Evolutionary conservation across 2,113 vertebrate genomes (phyloP).

Genomic region (Charina bottae): DNA sequence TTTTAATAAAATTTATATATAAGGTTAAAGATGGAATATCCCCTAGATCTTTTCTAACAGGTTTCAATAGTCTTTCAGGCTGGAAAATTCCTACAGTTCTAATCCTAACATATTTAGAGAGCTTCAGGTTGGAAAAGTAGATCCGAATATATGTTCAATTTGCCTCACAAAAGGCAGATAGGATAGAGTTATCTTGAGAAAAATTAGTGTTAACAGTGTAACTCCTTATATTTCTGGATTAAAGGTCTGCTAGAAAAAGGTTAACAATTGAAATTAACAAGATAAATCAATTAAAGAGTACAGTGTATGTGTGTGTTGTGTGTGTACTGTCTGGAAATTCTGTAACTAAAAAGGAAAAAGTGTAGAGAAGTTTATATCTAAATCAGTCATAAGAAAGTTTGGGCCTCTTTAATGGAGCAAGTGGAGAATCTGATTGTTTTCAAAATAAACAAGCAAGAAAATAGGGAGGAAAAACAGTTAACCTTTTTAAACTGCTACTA

Average conservation of each 20-base stretch:
- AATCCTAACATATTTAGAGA: not conserved
- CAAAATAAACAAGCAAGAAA: conserved; percentile 13
- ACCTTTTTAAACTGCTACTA: not conserved
- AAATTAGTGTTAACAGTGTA: not conserved
- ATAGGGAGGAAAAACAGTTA: conserved; percentile 9
- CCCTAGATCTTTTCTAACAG: not conserved
- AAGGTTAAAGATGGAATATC: not conserved
- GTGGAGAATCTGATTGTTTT: not conserved
- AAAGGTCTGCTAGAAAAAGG: not conserved
- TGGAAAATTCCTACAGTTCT: not conserved
- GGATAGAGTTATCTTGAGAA: not conserved
- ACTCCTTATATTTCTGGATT: not conserved
- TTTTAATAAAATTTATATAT: no score
- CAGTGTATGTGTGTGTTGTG: not conserved
- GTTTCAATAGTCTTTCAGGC: not conserved
- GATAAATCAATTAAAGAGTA: not conserved
- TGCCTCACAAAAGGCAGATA: not conserved
- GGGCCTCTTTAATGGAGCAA: not conserved
- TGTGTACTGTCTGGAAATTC: not conserved
- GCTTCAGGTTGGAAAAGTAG: not conserved
- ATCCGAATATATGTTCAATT: not conserved
- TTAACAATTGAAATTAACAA: not conserved
- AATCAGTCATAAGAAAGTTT: not conserved
- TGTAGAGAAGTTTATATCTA: not conserved
- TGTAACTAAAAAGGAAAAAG: not conserved